Evolutionary conservation across 2,888 invertebrate species (phyloP), one percentile per base, ranked within the genome.

Genomic region (Ophioninae sp.): DNA sequence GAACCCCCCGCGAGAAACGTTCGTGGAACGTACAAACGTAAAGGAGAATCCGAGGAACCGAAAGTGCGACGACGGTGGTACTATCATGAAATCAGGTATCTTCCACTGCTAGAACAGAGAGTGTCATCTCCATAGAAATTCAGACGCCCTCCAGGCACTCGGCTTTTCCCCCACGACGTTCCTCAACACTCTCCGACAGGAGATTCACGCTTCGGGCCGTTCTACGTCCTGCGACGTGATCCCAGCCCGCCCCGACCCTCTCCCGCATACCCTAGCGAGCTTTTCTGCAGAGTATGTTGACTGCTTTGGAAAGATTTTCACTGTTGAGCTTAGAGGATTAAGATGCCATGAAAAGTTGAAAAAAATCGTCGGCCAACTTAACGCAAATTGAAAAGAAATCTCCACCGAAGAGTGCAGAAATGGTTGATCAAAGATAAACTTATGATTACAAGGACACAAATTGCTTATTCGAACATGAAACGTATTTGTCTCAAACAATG

Each of bases 41-140:
- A 41, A 51, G 22, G 39, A 63, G 37, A 10, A 59, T 79, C 72
- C 13, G 39, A 80, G 63, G 68, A 80, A 61, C 51, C 63, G 22
- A 74, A 39, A 22, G 51, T 72, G 30, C 56, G 39, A 58, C 44
- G 64, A 74, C 10, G 23, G 63, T 17, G 76, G 64, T 22, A 41
- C 63, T 75, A 64, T 71, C 63, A 37, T 76, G 77, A 69, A 80
- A 83, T 80, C 63, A 72, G 73, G 72, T 79, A 67, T 77, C 68
- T 17, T 67, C 39, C 59, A 17, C n/a, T 58, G 20, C 56, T 39
- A 30, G 58, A 72, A 73, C 44, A 68, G 61, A 71, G 44, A 67
- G 82, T 80, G 77, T 77, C 83, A 74, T 80, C 79, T 80, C 77
- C 79, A 77, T 80, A 77, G 83, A 77, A 80, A 83, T 80, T 80